Evolutionary conservation across 2,113 vertebrate species (phyloP), one percentile per base, ranked within the genome.

Genomic region (Gallinago jamesoni): DNA sequence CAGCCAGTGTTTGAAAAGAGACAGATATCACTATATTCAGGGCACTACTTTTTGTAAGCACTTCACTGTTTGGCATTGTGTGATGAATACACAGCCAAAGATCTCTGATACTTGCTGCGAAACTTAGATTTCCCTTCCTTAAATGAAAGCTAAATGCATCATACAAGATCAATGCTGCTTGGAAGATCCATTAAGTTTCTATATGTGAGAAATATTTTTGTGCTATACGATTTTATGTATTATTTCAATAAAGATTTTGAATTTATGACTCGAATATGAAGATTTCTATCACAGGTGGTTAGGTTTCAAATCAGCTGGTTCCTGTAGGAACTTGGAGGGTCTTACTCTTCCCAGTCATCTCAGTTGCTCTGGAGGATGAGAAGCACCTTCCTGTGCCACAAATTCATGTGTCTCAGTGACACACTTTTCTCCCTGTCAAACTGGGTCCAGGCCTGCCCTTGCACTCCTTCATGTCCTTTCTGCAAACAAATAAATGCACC

Each of bases 11-110:
- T 92, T 75, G 79, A 92, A 95, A 94, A 80, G 45, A 94, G 70
- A 94, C 31, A 95, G 87, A 95, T 93, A 84, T 47, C 70, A 57
- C 91, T 33, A 14, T 45, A 79, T 84, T 91, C 89, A 78, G 69
- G 37, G 86, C 48, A 89, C 43, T 57, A 91, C 74, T 87, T 94
- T 89, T n/a, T 66, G 66, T 37, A 69, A 92, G 77, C 45, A 37
- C 91, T 92, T 91, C 80, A 27, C 69, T 73, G 18, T 39, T 92
- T 62, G 59, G 77, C 70, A 57, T 76, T 94, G 81, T 73, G 41
- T 60, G 57, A 64, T 78, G 73, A 84, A 87, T 67, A 67, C 52
- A 63, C 21, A 83, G 91, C 45, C 79, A 66, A 70, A 90, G 72
- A 92, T 84, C 76, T 84, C 30, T 14, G 4, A 37, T 37, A 68